A percentile compares a stretch with the other conserved stretches of the same genome.
Conservation (phyloP, 2,113 vertebrate species). For the Cynopterus brachyotis region DNA sequence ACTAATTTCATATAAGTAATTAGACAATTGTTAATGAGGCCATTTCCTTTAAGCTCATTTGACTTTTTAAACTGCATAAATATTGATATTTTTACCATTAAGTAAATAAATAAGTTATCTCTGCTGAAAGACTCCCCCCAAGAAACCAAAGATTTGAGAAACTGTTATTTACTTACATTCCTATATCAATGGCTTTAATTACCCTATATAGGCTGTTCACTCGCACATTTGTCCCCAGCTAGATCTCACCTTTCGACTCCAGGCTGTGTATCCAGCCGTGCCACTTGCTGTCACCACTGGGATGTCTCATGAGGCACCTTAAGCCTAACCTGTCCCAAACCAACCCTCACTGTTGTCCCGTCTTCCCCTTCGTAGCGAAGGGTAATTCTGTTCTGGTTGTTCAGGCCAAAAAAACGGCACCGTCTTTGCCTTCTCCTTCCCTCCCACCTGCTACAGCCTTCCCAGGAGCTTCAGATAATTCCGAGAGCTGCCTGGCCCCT, state of each 20-base stretch:
- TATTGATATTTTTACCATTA: neutral
- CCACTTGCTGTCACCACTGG: neutral
- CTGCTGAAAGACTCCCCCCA: neutral
- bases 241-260: neutral
- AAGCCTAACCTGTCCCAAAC: neutral
- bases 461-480: too few species aligned
- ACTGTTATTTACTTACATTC: neutral
- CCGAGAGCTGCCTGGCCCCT: neutral
- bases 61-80: neutral
- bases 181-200: rapidly evolving
- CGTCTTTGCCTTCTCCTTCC: neutral
- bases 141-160: neutral
- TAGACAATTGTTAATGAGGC: neutral
- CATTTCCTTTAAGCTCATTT: neutral
- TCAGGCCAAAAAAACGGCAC: neutral
- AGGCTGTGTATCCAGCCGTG: neutral
- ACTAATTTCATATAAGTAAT: neutral
- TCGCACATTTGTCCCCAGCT: neutral
- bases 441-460: neutral
- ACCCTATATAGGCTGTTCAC: rapidly evolving
- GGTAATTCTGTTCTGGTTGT: neutral
- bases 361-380: neutral
- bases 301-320: neutral
- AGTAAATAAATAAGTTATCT: neutral
- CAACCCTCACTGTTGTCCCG: neutral